A percentile compares a stretch with the other conserved stretches of the same genome.
Conservation (phyloP, 2,888 invertebrate species). For the Disparrhopalites patrizii region DNA sequence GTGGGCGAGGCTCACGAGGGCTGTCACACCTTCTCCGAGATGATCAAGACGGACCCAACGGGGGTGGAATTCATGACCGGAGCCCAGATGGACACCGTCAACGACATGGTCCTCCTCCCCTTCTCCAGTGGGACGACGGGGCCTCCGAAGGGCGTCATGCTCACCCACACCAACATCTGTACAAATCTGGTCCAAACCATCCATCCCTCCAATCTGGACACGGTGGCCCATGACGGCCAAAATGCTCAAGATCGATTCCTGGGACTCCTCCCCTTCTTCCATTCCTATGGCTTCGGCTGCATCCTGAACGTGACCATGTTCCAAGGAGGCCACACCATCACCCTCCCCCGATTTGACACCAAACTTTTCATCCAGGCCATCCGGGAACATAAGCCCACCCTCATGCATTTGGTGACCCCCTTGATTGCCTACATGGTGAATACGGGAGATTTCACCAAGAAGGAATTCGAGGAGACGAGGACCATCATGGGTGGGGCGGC, state of each 20-base stretch:
- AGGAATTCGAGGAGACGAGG: constrained; percentile 63
- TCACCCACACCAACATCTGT: constrained; percentile 50
- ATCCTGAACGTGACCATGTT: constrained; percentile 29
- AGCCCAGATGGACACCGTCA: constrained; percentile 29
- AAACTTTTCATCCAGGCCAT: constrained; percentile 36
- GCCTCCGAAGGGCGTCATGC: constrained; percentile 72
- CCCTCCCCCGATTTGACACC: constrained; percentile 41
- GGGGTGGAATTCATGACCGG: constrained; percentile 36
- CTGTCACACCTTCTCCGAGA: constrained; percentile 36
- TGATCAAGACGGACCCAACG: constrained; percentile 39
- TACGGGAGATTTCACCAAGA: constrained; percentile 63
- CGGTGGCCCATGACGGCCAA: constrained; percentile 14
- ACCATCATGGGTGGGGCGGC: constrained; percentile 64
- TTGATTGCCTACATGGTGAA: constrained; percentile 69
- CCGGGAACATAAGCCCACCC: constrained; percentile 40
- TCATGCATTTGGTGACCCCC: constrained; percentile 64
- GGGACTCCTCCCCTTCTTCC: constrained; percentile 46
- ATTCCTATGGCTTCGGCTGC: constrained; percentile 35
- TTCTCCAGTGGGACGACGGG: constrained; percentile 53
- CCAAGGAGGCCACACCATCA: constrained; percentile 34
- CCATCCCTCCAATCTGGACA: constrained; percentile 21
- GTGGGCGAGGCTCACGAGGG: constrained; percentile 43
- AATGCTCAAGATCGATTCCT: constrained; percentile 37
- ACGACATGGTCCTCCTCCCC: constrained; percentile 30
- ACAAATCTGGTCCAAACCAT: constrained; percentile 31